Evolutionary conservation across 2,113 vertebrate species (phyloP).

Genomic region (Passer montanus): DNA sequence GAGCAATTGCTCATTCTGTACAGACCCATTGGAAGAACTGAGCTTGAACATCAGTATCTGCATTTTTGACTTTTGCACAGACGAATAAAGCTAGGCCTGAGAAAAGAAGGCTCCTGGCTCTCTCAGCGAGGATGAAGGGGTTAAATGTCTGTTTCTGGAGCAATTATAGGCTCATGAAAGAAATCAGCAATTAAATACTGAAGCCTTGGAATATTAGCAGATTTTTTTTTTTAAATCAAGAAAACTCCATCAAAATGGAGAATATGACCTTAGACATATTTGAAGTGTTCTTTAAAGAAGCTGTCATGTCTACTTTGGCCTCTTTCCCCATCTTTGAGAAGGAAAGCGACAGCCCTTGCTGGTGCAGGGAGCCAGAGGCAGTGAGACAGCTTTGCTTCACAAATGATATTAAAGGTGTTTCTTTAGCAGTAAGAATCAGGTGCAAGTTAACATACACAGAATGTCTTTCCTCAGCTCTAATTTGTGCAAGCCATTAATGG

Average conservation of each 20-base stretch:
- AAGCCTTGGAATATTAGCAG: background rate
- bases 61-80: background rate
- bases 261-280: background rate
- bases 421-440: conserved; percentile 15
- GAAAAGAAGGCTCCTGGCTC: background rate
- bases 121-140: background rate
- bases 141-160: background rate
- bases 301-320: background rate
- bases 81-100: background rate
- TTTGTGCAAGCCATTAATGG: background rate
- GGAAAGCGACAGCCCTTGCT: background rate
- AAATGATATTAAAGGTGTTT: conserved; percentile 16
- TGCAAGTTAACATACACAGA: background rate
- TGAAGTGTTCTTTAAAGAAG: background rate
- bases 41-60: background rate
- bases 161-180: background rate
- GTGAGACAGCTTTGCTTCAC: background rate
- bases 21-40: background rate
- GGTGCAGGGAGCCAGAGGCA: background rate
- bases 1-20: background rate
- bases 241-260: background rate
- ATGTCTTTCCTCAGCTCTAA: background rate
- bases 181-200: background rate
- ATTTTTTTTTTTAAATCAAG: background rate
- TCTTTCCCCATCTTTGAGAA: background rate